These are phyloP conservation scores for Sceloporus undulatus DNA, from an alignment of 2,113 vertebrate species.

Conservation along the genomic window DNA sequence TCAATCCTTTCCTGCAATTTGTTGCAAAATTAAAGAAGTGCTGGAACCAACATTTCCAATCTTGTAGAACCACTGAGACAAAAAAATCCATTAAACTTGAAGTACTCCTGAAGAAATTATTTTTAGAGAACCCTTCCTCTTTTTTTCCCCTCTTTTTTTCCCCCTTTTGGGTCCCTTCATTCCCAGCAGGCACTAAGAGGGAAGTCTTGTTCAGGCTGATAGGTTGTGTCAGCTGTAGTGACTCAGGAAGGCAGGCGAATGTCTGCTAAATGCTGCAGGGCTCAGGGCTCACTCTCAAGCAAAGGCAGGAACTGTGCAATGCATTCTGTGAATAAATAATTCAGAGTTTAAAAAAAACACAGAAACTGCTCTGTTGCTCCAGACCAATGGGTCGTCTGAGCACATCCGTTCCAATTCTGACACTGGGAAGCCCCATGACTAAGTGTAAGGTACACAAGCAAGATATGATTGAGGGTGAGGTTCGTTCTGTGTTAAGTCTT, in stretches of 20 bases:
- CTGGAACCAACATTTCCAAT: neutral
- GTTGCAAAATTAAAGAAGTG: slow-evolving; percentile 19
- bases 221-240: slow-evolving; percentile 33
- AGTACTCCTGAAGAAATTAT: slow-evolving; percentile 21
- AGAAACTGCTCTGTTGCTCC: neutral
- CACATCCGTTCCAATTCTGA: neutral
- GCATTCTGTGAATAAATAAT: slow-evolving; percentile 26
- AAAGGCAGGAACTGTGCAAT: slow-evolving; percentile 1
- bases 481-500: neutral
- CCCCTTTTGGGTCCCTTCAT: slow-evolving; percentile 1
- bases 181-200: slow-evolving; percentile 32
- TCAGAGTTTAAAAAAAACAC: neutral
- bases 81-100: slow-evolving; percentile 16
- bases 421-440: neutral
- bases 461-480: neutral
- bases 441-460: neutral
- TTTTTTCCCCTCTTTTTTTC: no score
- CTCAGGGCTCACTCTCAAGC: neutral
- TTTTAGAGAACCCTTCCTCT: slow-evolving; percentile 12
- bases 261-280: slow-evolving; percentile 37
- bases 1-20: neutral
- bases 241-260: slow-evolving; percentile 29
- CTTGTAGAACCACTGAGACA: neutral
- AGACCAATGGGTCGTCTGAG: neutral
- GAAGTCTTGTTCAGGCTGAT: slow-evolving; percentile 33